Conservation (phyloP, 1,140 invertebrate genomes). For the Meloidogyne floridensis region DNA sequence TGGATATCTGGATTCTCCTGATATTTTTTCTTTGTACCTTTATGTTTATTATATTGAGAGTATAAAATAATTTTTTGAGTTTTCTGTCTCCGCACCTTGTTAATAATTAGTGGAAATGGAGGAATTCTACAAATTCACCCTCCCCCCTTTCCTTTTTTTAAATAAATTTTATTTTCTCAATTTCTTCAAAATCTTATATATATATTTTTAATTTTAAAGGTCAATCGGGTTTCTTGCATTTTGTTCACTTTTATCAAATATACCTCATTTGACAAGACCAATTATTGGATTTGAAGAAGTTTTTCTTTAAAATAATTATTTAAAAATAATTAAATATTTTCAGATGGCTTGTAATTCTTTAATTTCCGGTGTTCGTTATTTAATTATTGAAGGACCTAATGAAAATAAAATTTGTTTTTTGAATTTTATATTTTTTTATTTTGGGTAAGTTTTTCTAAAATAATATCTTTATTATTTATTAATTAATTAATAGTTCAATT, state of each 20-base stretch:
- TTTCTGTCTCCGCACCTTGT: no score
- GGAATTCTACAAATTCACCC: no score
- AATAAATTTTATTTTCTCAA: no score
- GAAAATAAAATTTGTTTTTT: neutral
- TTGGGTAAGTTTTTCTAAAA: neutral
- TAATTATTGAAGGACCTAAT: conserved; percentile 13
- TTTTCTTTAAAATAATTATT: neutral
- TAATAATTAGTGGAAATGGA: no score
- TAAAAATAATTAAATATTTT: neutral
- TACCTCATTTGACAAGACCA: conserved; percentile 41
- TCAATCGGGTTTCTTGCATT: conserved; percentile 54
- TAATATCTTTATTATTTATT: neutral
- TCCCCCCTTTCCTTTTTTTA: no score
- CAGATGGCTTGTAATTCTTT: conserved; percentile 45
- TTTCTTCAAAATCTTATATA: no score
- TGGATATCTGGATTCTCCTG: no score
- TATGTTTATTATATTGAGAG: no score
- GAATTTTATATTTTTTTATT: conserved; percentile 6
- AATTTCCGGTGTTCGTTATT: conserved; percentile 24
- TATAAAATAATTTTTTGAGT: no score
- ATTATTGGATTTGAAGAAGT: conserved; percentile 37
- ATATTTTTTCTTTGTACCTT: no score
- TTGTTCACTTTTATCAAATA: conserved; percentile 42
- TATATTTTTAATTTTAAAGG: conserved; percentile 25
- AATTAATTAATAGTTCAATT: conserved; percentile 19